Evolutionary conservation across 1,140 invertebrate genomes (phyloP).

Genomic region (Coenobita brevimanus): DNA sequence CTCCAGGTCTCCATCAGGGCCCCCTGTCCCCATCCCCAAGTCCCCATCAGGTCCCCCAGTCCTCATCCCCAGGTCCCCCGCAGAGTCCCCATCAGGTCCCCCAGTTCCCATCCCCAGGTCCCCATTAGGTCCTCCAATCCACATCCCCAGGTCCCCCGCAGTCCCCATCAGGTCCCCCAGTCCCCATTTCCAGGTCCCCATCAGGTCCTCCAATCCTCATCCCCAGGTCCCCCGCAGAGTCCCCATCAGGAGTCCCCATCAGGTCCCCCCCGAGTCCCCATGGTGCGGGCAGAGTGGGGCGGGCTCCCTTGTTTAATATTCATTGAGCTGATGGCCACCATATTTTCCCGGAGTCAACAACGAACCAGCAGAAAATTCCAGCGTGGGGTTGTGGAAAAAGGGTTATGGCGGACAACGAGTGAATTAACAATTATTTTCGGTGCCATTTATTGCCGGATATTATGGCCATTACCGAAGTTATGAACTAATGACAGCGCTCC

Average conservation of each 20-base stretch:
- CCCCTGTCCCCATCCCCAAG: not conserved
- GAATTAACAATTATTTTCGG: slow-evolving; percentile 55
- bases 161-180: not conserved
- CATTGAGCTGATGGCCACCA: slow-evolving; percentile 57
- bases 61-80: not conserved
- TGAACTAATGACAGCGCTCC: slow-evolving; percentile 47
- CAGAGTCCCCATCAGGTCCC: not conserved
- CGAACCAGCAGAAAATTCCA: slow-evolving; percentile 42
- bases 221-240: not conserved
- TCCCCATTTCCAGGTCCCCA: not conserved
- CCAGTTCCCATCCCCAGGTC: not conserved
- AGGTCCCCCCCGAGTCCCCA: too few species aligned
- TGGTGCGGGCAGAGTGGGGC: too few species aligned
- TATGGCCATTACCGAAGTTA: slow-evolving; percentile 49
- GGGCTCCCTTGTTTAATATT: slow-evolving; percentile 56
- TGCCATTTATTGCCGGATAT: slow-evolving; percentile 55
- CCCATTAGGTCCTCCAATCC: not conserved
- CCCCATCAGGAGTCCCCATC: too few species aligned
- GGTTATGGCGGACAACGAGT: slow-evolving; percentile 48
- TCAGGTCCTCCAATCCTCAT: not conserved
- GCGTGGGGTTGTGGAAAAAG: slow-evolving; percentile 45
- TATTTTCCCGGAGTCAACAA: slow-evolving; percentile 59
- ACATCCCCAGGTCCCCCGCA: not conserved
- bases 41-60: not conserved
- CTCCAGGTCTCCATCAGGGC: not conserved